Base-by-base conservation (phyloP, 2,797 vertebrate genomes). In the Eulemur mongoz region DNA sequence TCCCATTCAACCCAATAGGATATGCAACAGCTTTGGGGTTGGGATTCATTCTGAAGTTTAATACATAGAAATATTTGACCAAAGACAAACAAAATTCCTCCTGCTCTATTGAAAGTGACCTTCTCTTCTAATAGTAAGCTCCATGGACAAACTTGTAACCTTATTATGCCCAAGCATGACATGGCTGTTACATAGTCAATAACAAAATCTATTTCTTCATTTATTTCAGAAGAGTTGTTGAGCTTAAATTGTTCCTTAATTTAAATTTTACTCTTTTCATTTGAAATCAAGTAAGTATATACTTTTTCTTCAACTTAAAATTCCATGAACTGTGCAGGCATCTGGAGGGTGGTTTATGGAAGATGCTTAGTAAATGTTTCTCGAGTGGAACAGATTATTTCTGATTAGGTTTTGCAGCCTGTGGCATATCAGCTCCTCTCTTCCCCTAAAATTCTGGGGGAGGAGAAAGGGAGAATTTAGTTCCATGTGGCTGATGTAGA, bases 281-380 rank as follows among this genome's bases (percentile, higher is more conserved):
- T 81, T 80, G 43, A 81, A 69, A 87, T 93, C 52, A 32, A 87
- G 52, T 81, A 73, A 57, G 13, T 57, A 52, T 54, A 67, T 67
- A 50, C 57, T 65, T 80, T 38, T 89, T 57, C 22, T 85, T 65
- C 18, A 57, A 50, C n/a, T 96, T 90, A 75, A 91, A 93, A 75
- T 76, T 78, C 59, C 45, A 48, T n/a, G 14, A 76, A 67, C 23
- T 15, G 10, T 73, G 32, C 25, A 40, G 61, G 9, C 67, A 81
- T 69, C 76, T 45, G 73, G 23, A 50, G 18, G 35, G 32, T 32
- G 35, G 35, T 1, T 0, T 13, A 12, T 4, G 54, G 50, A 67
- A 65, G 54, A 73, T 92, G 43, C 63, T 38, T 7, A 20, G 52
- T 27, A 35, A 63, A n/a, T 80, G 40, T n/a, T 81, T 76, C 27